phyloP scores from a whole-genome alignment of 1,140 invertebrate genomes.

The Tribolium castaneum region DNA sequence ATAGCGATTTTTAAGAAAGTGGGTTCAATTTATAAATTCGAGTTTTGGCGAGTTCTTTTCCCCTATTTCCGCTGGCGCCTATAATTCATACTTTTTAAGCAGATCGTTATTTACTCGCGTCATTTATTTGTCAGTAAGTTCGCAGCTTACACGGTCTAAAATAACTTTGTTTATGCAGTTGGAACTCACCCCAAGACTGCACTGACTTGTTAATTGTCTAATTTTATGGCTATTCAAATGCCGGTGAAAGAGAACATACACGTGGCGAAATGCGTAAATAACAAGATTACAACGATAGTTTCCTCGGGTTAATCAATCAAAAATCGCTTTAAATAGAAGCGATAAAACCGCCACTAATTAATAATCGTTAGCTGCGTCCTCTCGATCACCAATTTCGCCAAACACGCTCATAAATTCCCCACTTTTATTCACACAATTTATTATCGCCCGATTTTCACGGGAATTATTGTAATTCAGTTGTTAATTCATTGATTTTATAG shows the following conservation, averaged over 20 bases:
- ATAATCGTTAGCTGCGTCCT: conserved; percentile 27
- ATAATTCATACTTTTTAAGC: conserved; percentile 28
- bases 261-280: neutral
- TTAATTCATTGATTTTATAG: conserved; percentile 17
- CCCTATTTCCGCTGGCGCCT: conserved; percentile 7
- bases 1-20: neutral
- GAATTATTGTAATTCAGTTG: conserved; percentile 20
- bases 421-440: conserved; percentile 5
- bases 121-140: neutral
- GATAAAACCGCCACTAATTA: conserved; percentile 7
- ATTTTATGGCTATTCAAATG: conserved; percentile 7
- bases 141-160: neutral
- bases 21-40: conserved; percentile 4
- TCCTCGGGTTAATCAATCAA: conserved; percentile 15
- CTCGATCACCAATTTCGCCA: conserved; percentile 20
- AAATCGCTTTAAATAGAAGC: neutral
- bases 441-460: neutral
- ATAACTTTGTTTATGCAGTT: conserved; percentile 9
- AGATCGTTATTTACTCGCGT: conserved; percentile 15
- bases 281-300: neutral
- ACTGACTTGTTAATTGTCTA: conserved; percentile 21
- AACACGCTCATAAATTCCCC: conserved; percentile 8
- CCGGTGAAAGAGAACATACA: neutral
- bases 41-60: conserved; percentile 5
- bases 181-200: neutral